Conservation (phyloP, 2,888 invertebrate species). For the Synergus gifuensis region DNA sequence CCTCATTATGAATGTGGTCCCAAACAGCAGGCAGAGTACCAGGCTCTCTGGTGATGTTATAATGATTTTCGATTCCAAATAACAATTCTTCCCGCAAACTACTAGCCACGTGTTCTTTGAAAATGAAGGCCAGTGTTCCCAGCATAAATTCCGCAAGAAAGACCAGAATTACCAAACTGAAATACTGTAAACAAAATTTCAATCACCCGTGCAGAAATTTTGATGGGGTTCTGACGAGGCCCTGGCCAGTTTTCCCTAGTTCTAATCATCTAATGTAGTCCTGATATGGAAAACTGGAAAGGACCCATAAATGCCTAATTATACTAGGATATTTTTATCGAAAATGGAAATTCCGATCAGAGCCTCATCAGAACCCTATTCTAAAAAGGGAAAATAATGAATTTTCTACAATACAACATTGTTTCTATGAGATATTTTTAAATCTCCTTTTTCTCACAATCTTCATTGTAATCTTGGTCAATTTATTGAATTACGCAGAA, state of each 20-base stretch:
- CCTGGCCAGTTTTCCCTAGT: no score
- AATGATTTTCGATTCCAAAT: constrained; percentile 84
- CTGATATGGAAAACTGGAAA: no score
- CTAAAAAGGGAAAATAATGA: no score
- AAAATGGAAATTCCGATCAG: no score
- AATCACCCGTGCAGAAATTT: no score
- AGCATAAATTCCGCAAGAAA: constrained; percentile 88
- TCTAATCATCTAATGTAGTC: no score
- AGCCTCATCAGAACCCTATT: no score
- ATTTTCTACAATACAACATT: not conserved
- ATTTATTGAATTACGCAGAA: not conserved
- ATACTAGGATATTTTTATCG: no score
- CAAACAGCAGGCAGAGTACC: constrained; percentile 86
- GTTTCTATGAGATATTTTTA: not conserved
- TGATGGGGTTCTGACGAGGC: no score
- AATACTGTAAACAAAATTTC: constrained; percentile 82
- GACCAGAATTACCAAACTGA: constrained; percentile 86
- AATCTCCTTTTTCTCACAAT: not conserved
- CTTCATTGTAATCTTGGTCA: not conserved
- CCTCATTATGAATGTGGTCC: constrained; percentile 85
- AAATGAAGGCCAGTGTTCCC: constrained; percentile 87
- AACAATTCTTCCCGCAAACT: constrained; percentile 83
- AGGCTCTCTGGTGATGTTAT: constrained; percentile 81
- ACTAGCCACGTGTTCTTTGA: constrained; percentile 84
- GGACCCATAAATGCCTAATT: no score